Percentiles rank a stretch among this genome's conserved stretches.
phyloP scores from a whole-genome alignment of 1,140 invertebrate species.

The Orchestia grillus region DNA sequence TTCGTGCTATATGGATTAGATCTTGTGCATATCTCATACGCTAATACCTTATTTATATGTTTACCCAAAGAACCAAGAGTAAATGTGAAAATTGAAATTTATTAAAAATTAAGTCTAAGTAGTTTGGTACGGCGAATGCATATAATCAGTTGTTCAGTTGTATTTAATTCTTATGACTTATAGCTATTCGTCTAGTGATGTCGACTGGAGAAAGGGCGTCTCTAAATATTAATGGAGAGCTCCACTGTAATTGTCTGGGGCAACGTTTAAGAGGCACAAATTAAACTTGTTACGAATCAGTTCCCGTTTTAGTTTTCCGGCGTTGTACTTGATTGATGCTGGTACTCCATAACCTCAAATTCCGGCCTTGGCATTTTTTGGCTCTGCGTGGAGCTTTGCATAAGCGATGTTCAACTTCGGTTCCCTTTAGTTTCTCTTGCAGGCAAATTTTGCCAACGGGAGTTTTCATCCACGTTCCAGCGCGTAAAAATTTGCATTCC shows the following conservation, averaged over 20 bases:
- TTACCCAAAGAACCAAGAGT: slow-evolving; percentile 1
- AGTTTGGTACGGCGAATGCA: neutral
- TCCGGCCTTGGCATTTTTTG: neutral
- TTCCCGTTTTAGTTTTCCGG: neutral
- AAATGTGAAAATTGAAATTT: neutral
- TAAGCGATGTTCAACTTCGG: neutral
- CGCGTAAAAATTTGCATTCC: too few species aligned
- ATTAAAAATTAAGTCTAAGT: neutral
- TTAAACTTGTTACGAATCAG: neutral
- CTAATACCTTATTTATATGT: neutral
- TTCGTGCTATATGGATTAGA: neutral
- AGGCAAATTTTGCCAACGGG: neutral
- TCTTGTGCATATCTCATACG: neutral
- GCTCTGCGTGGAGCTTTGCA: neutral
- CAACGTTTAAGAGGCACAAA: neutral
- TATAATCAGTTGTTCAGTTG: neutral
- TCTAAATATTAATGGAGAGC: neutral
- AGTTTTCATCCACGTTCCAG: neutral
- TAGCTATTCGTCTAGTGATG: neutral
- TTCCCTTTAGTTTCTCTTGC: neutral
- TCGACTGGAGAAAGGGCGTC: neutral
- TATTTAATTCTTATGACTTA: neutral
- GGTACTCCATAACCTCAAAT: neutral
- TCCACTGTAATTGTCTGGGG: neutral
- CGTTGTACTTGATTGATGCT: neutral